Conservation (phyloP, 2,797 vertebrate species). For the Sarcophilus harrisii region DNA sequence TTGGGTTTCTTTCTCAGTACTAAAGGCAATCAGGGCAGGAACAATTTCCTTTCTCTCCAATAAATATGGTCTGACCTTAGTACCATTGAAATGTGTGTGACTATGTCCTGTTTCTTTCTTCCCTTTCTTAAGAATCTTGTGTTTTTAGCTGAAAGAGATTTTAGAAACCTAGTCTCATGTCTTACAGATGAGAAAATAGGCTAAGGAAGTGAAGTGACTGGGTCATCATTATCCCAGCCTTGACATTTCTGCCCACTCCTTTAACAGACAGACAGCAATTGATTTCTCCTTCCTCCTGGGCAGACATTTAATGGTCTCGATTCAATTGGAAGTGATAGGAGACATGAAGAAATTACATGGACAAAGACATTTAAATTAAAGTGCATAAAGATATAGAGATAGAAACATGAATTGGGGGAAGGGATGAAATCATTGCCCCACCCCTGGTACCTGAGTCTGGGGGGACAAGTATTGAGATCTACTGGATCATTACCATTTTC, state of each 20-base stretch:
- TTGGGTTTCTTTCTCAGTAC: neutral
- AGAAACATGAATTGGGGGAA: constrained; percentile 69
- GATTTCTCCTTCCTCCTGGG: constrained; percentile 63
- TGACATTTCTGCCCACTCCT: constrained; percentile 16
- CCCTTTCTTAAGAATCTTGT: neutral
- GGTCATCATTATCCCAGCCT: neutral
- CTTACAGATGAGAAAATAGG: neutral
- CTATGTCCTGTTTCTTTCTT: neutral
- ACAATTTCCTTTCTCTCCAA: constrained; percentile 3
- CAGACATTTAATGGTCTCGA: constrained; percentile 75
- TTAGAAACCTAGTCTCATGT: neutral
- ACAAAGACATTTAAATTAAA: constrained; percentile 74
- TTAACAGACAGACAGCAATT: constrained; percentile 46
- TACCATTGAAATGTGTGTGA: constrained; percentile 17
- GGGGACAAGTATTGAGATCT: constrained; percentile 39
- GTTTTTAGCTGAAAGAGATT: neutral
- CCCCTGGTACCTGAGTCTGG: constrained; percentile 52
- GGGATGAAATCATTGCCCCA: neutral
- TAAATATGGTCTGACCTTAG: constrained; percentile 64
- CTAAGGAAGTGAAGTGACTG: neutral
- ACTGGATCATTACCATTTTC: constrained; percentile 64
- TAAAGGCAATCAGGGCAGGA: neutral
- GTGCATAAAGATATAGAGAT: constrained; percentile 77
- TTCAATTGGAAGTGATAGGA: constrained; percentile 73
- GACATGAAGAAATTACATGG: constrained; percentile 74